Evolutionary conservation across 1,140 invertebrate species (phyloP), one percentile per base, ranked within the genome.

Genomic region (Goniozus legneri): DNA sequence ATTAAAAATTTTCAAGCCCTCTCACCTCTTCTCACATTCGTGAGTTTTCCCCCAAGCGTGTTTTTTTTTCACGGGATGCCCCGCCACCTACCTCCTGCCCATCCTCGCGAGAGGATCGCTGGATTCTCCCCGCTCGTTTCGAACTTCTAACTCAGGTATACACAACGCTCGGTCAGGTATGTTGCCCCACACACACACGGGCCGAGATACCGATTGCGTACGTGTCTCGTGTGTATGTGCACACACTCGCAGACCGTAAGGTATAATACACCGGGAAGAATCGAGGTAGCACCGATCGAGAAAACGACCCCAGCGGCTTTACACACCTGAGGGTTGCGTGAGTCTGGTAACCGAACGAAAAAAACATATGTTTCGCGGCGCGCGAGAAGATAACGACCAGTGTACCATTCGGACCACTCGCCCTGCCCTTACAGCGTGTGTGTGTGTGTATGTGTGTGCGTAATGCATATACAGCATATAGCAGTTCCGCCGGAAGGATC

Each of bases 131-230:
- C n/a, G n/a, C n/a, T n/a, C n/a, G 59, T 56, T 47, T 53, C 52
- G 38, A 52, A 64, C 47, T 58, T 52, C 64, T 62, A 67, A 53
- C 52, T 34, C 54, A 65, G 55, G 50, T 62, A 67, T 62, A 56
- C 52, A 36, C 47, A 21, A 32, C 14, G 10, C 18, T 40, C n/a
- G n/a, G n/a, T n/a, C n/a, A n/a, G n/a, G n/a, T n/a, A n/a, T n/a
- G n/a, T n/a, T n/a, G n/a, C n/a, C n/a, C n/a, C n/a, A n/a, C n/a
- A n/a, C n/a, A n/a, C n/a, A n/a, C n/a, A n/a, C n/a, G n/a, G n/a
- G n/a, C n/a, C n/a, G n/a, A n/a, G n/a, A n/a, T n/a, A n/a, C n/a
- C n/a, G n/a, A n/a, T n/a, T n/a, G n/a, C n/a, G n/a, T n/a, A n/a
- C n/a, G n/a, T n/a, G 19, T 30, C 24, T 27, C 4, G 24, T 10